A percentile compares a stretch with the other conserved stretches of the same genome.
phyloP scores from a whole-genome alignment of 2,797 vertebrate genomes.

The Fistularia tabacaria region DNA sequence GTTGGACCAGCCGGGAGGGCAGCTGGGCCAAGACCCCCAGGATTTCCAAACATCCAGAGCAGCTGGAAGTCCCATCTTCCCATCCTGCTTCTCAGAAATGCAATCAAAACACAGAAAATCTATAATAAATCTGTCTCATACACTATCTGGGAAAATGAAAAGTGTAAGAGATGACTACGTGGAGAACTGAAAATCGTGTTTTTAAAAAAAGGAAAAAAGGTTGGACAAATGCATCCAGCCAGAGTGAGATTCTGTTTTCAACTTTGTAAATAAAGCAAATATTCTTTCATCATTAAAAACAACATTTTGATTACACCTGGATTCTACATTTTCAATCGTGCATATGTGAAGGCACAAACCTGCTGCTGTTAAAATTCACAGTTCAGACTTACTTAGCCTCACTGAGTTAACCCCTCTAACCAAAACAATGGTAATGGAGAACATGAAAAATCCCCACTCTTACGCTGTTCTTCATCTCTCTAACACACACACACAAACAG shows the following conservation, averaged over 20 bases:
- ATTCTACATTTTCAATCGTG: constrained; percentile 37
- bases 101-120: constrained; percentile 70
- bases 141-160: constrained; percentile 47
- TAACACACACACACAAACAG: constrained; percentile 12
- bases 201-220: constrained; percentile 20
- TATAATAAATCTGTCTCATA: constrained; percentile 64
- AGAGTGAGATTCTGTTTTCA: too few relatives aligned
- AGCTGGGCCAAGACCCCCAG: constrained; percentile 66
- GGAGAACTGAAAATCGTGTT: constrained; percentile 30
- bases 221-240: not conserved
- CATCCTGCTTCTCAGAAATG: constrained; percentile 64
- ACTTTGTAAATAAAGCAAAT: too few relatives aligned
- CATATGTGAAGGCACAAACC: constrained; percentile 54
- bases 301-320: constrained; percentile 42
- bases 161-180: constrained; percentile 31
- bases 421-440: constrained; percentile 75
- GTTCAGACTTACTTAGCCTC: constrained; percentile 71
- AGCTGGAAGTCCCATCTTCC: constrained; percentile 69
- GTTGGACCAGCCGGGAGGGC: constrained; percentile 65
- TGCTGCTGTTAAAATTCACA: constrained; percentile 64
- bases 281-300: constrained; percentile 1
- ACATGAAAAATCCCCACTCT: constrained; percentile 50
- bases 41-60: constrained; percentile 65
- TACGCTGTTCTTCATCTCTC: constrained; percentile 22
- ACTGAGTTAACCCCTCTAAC: constrained; percentile 71